Base-by-base conservation (phyloP, 2,888 invertebrate species). In the Steinernema carpocapsae region DNA sequence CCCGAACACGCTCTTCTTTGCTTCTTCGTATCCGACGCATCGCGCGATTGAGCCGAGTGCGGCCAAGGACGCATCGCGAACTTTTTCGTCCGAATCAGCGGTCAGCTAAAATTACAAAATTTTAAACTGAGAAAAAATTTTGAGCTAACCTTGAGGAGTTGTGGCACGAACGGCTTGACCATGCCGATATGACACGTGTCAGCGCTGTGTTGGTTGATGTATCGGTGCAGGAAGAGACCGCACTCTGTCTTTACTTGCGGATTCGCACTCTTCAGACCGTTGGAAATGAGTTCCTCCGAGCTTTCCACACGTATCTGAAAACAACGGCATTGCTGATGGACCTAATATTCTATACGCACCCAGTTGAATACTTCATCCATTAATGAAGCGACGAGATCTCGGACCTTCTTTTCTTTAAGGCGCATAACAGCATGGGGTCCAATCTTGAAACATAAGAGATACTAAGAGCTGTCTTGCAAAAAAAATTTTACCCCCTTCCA, bases 401-500 rank as follows among this genome's bases (percentile, higher is more conserved):
- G 94, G 0, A 97, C 96, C 87, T 99, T 99, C 90, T 95, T 97
- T 88, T 99, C 97, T 86, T 95, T 95, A 87, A 97, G 97, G 89
- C 97, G 97, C 85, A 97, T 97, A 43, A 97, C 88, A 12, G 74
- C 76, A 48, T 76, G 74, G 32, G 72, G 76, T 12, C 76, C 59
- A 17, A 48, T 19, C 48, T 48, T 17, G 4, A 48, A 48, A 4
- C 48, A 24, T 26, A 56, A 4, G 3, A 7, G 56, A 19, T 14
- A 56, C 26, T 26, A 51, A 51, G 51, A 14, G 43, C 43, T 43
- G 10, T 7, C 43, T 12, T 43, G 17, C 64, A 19, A 72, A 72
- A 52, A 52, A 17, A 56, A 51, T 24, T 4, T 56, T 24, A 4
- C 1, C 12, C 45, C 26, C 42, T 0, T 26, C 48, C 43, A 93